These are phyloP conservation scores for Oreochromis niloticus DNA, from an alignment of 2,113 vertebrate species.

Conservation along the genomic window DNA sequence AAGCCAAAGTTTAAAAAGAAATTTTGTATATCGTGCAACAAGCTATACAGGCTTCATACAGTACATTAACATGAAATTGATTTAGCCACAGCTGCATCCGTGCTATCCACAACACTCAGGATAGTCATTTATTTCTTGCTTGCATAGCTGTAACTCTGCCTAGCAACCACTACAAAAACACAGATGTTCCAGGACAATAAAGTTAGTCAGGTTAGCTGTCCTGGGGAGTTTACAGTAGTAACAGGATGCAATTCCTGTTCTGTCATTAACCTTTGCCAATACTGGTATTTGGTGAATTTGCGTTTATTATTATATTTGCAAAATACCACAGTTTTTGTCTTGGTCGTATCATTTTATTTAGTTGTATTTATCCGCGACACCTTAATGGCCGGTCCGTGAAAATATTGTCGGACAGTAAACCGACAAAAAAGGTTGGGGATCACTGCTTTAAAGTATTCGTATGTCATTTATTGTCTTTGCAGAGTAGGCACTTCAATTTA, in stretches of 20 bases:
- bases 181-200: neutral
- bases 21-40: neutral
- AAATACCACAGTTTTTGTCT: neutral
- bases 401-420: neutral
- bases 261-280: neutral
- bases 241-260: neutral
- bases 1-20: neutral
- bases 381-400: neutral
- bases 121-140: neutral
- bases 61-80: neutral
- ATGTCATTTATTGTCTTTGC: neutral
- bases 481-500: neutral
- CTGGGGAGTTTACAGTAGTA: neutral
- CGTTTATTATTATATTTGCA: neutral
- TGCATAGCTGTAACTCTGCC: neutral
- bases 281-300: neutral
- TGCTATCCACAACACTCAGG: neutral
- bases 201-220: neutral
- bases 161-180: neutral
- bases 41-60: neutral
- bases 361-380: neutral
- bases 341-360: neutral
- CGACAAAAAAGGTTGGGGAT: neutral
- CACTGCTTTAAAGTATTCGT: neutral
- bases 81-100: neutral